These are phyloP conservation scores for Charaxes varanes DNA, from an alignment of 1,140 invertebrate species.

Conservation along the genomic window DNA sequence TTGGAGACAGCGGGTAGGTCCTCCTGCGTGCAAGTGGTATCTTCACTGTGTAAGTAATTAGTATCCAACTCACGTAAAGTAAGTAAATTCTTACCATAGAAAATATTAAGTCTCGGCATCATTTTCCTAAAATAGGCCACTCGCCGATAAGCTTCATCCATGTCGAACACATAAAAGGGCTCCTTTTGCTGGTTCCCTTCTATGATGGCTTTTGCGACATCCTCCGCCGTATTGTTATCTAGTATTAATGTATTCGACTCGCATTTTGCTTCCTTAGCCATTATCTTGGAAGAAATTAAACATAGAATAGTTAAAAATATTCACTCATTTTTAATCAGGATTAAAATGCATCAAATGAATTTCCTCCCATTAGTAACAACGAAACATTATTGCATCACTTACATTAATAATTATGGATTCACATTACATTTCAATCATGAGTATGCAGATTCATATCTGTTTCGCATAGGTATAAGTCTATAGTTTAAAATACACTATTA, in stretches of 20 bases:
- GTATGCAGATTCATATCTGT: too few relatives aligned
- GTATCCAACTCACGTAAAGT: not conserved
- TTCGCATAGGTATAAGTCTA: too few relatives aligned
- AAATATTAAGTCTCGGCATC: conserved; percentile 33
- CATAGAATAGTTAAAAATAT: too few relatives aligned
- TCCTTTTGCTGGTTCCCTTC: conserved; percentile 25
- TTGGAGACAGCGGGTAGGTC: not conserved
- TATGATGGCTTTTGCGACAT: conserved; percentile 28
- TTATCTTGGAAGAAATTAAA: too few relatives aligned
- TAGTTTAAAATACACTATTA: too few relatives aligned
- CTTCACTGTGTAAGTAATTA: not conserved
- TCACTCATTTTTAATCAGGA: too few relatives aligned
- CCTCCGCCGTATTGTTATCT: conserved; percentile 14
- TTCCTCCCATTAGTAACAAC: too few relatives aligned
- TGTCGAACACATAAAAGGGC: conserved; percentile 28
- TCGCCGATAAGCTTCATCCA: conserved; percentile 24
- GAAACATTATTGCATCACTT: too few relatives aligned
- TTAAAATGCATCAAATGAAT: too few relatives aligned
- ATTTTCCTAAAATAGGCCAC: conserved; percentile 25
- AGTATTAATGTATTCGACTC: conserved; percentile 19
- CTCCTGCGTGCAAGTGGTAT: not conserved
- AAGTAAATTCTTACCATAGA: conserved; percentile 25
- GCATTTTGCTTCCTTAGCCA: not conserved
- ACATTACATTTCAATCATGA: too few relatives aligned
- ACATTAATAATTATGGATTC: too few relatives aligned